A percentile compares a stretch with the other conserved stretches of the same genome.
These are phyloP conservation scores for Belgica antarctica DNA, from an alignment of 2,888 invertebrate genomes.

Conservation along the genomic window DNA sequence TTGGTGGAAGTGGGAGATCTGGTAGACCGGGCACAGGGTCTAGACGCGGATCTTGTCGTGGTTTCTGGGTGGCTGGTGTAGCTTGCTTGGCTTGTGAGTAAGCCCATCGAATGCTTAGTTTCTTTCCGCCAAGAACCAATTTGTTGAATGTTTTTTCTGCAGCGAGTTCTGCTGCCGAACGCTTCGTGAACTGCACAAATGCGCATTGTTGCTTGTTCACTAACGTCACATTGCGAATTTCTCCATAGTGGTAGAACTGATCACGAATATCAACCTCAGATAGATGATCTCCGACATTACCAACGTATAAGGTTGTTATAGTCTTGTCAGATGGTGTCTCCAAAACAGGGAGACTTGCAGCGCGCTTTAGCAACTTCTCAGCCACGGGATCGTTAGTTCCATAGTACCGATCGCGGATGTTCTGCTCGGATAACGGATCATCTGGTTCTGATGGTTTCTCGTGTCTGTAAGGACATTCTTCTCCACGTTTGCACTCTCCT, in stretches of 20 bases:
- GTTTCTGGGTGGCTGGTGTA: constrained; percentile 49
- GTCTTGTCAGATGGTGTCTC: constrained; percentile 94
- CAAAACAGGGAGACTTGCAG: constrained; percentile 89
- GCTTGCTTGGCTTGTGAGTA: constrained; percentile 80
- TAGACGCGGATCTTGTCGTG: constrained; percentile 58
- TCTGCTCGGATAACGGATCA: constrained; percentile 89
- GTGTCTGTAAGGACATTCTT: constrained; percentile 91
- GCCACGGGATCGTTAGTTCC: constrained; percentile 93
- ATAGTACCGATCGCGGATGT: constrained; percentile 86
- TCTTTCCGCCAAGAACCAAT: constrained; percentile 73
- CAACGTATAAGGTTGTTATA: constrained; percentile 97
- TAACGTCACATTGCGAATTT: constrained; percentile 89
- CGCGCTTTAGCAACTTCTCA: constrained; percentile 81
- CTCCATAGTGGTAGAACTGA: constrained; percentile 95
- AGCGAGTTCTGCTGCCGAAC: constrained; percentile 87
- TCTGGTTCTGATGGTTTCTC: constrained; percentile 94
- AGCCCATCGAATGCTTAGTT: constrained; percentile 98
- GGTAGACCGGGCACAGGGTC: constrained; percentile 79
- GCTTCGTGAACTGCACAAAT: constrained; percentile 92
- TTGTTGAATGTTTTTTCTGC: constrained; percentile 96
- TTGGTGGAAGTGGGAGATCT: constrained; percentile 61
- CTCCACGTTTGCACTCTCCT: constrained; percentile 89
- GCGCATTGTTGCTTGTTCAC: constrained; percentile 94
- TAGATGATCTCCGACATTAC: constrained; percentile 84
- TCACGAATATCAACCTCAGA: constrained; percentile 88